phyloP scores from a whole-genome alignment of 1,140 invertebrate species.

The Microplitis mediator region DNA sequence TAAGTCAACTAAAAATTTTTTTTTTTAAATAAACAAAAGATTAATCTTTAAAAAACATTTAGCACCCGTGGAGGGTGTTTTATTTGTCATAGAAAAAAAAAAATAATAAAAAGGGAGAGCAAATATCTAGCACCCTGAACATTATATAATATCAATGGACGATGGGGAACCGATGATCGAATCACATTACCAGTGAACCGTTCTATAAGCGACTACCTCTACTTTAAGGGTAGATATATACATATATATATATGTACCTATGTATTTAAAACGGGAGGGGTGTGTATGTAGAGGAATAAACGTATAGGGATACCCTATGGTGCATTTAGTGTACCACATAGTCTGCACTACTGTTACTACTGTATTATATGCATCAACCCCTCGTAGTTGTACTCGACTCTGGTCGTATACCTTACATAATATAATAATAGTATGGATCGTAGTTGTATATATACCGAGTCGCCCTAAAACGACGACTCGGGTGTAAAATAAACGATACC shows the following conservation, averaged over 20 bases:
- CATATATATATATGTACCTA: too few relatives aligned
- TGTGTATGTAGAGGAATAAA: constrained; percentile 25
- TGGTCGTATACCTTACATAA: constrained; percentile 13
- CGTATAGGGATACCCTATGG: constrained; percentile 24
- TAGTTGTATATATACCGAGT: background rate
- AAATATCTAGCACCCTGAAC: background rate
- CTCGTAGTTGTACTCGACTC: constrained; percentile 20
- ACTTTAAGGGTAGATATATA: constrained; percentile 32
- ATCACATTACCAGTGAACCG: constrained; percentile 58
- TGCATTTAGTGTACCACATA: background rate
- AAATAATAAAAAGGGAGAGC: constrained; percentile 4
- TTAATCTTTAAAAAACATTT: constrained; percentile 41
- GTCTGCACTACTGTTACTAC: too few relatives aligned
- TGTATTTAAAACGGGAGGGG: background rate
- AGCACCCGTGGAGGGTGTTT: constrained; percentile 26
- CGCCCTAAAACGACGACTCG: constrained; percentile 28
- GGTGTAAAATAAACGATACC: constrained; percentile 59
- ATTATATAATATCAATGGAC: constrained; percentile 53
- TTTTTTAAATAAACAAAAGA: constrained; percentile 7
- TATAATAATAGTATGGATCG: background rate
- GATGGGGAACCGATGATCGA: constrained; percentile 54
- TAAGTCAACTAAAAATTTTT: background rate
- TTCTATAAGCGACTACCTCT: constrained; percentile 57
- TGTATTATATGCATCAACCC: background rate
- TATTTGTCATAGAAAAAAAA: background rate